Base-by-base conservation (phyloP, 2,113 vertebrate species). In the Actinemys pallida region DNA sequence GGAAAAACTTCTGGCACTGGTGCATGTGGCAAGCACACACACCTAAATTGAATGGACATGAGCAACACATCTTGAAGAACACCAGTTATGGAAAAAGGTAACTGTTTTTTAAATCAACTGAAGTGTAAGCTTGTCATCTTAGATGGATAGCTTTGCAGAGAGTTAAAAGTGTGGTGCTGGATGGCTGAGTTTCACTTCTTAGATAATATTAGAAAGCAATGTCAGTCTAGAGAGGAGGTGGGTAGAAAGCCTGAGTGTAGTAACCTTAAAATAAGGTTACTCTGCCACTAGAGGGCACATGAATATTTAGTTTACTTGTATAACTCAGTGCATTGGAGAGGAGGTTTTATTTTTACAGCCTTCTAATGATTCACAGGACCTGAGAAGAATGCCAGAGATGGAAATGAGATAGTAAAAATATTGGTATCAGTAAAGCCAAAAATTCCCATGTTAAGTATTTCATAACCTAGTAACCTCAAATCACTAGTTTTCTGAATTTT, bases 251-350 rank as follows among this genome's bases (percentile, higher is more conserved):
- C 11, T 49, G 50, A 27, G 0, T 62, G 0, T 31, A 4, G 1
- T 69, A 29, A 29, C 9, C 81, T 86, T 88, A 49, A 80, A 87
- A 52, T 50, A 8, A 50, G 6, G 14, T 31, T 49, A 2, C 87
- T 94, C 54, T 69, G 39, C 97, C 97, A 88, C 92, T 95, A 98
- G 96, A 93, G 97, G 97, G 96, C 97, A 81, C 22, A 57, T 79
- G 80, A 87, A 81, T 87, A 84, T 84, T 24, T 80, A 69, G 45
- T 79, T 97, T 79, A 47, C 92, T 97, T 96, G 89, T 95, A 76
- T 87, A 90, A 39, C 62, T 88, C 72, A 29, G 16, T 82, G 47
- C 8, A 56, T n/a, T 78, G 29, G 45, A 56, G 56, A 81, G 25
- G 25, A 56, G 27, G 5, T 19, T 81, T 56, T 79, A 35, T 85